These are phyloP conservation scores for Platyrinchus mystaceus DNA, from an alignment of 2,797 vertebrate species.

Conservation along the genomic window DNA sequence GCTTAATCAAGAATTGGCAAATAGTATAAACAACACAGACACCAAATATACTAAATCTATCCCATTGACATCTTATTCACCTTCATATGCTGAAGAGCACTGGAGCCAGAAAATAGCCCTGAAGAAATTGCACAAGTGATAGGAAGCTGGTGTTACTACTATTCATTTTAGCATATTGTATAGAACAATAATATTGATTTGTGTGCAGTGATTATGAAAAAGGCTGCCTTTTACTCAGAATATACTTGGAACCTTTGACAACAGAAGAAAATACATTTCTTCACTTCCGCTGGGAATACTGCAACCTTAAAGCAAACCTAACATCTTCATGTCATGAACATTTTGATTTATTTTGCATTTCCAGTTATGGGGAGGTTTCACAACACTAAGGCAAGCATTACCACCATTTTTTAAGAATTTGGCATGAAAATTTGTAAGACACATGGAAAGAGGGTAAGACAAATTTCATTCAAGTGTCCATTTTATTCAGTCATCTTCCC, in stretches of 20 bases:
- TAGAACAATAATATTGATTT: conserved; percentile 13
- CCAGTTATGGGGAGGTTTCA: background rate
- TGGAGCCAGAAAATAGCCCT: conserved; percentile 49
- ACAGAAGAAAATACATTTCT: background rate
- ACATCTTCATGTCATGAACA: background rate
- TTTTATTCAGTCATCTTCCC: background rate
- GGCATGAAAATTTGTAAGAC: background rate
- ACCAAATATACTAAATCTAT: conserved; percentile 20
- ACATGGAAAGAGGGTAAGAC: background rate
- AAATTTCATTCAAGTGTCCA: background rate
- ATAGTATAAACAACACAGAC: conserved; percentile 27
- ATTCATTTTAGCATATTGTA: background rate
- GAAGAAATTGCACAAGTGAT: conserved; percentile 9
- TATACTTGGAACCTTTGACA: background rate
- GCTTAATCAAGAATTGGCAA: conserved; percentile 66
- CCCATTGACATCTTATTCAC: conserved; percentile 40
- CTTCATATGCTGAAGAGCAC: conserved; percentile 12
- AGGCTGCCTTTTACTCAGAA: background rate
- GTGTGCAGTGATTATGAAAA: background rate
- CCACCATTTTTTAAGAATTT: background rate
- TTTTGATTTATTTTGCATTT: background rate
- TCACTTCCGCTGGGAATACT: background rate
- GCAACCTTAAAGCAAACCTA: background rate
- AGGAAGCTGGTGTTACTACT: background rate
- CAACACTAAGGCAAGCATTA: background rate